Percentiles rank a stretch among this genome's conserved stretches.
Evolutionary conservation across 2,113 vertebrate species (phyloP).

Genomic region (Empidonax alnorum): DNA sequence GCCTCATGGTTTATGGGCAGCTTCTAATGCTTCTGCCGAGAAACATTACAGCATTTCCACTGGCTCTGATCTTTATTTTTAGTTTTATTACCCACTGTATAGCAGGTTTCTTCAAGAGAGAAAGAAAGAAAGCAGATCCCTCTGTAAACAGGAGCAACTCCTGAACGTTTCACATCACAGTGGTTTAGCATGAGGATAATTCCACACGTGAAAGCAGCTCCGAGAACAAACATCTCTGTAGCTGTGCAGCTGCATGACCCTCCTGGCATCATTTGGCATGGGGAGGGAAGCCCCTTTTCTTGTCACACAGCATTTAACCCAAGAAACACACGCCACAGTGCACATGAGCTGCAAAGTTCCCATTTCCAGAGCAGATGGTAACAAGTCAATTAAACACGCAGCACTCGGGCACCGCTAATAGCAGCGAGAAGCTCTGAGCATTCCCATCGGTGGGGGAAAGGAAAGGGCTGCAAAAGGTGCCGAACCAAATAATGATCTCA

Average conservation of each 20-base stretch:
- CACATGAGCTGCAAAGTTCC: constrained; percentile 6
- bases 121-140: constrained; percentile 77
- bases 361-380: constrained; percentile 27
- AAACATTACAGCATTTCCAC: constrained; percentile 72
- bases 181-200: constrained; percentile 28
- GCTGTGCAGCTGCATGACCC: not conserved
- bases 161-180: not conserved
- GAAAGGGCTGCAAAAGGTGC: not conserved
- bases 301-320: not conserved
- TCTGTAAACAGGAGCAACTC: constrained; percentile 73
- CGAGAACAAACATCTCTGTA: not conserved
- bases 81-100: constrained; percentile 72
- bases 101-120: constrained; percentile 73
- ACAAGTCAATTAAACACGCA: not conserved
- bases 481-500: not conserved
- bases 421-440: accelerated
- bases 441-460: not conserved
- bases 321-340: not conserved
- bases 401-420: not conserved
- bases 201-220: not conserved
- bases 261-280: not conserved
- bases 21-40: constrained; percentile 73
- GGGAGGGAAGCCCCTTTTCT: not conserved
- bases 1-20: constrained; percentile 65
- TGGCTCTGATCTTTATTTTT: constrained; percentile 78